Evolutionary conservation across 1,140 invertebrate genomes (phyloP), one percentile per base, ranked within the genome.

Genomic region (Idris sp.): DNA sequence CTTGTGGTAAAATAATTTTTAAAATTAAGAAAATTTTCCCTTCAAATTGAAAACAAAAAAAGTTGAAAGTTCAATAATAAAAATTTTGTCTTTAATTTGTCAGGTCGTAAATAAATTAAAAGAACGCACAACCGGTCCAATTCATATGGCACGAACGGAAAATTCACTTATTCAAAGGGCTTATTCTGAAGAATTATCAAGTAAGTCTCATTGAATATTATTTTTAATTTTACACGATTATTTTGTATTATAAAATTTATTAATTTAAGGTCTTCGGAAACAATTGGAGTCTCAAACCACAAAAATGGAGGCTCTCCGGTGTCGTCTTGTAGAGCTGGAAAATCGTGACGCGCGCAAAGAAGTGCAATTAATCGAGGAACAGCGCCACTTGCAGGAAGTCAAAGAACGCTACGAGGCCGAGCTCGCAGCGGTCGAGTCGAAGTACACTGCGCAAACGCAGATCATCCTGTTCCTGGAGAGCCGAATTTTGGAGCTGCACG

Each of bases 381-480:
- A 88, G 77, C 85, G 88, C 8, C 79, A 86, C n/a, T 64, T 89
- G 15, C 84, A 87, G 33, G 83, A 86, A 43, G 86, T 87, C 7
- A 88, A 88, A 25, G 89, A 89, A 53, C 86, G 88, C 61, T 85
- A 89, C 72, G 88, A 88, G 48, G 84, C 86, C 4, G 87, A 89
- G 48, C 77, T 89, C 25, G 82, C 90, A 81, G 90, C 92, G 2
- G 87, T 93, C 1, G 92, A 92, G 76, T 92, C 91, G 33, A 94
- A 94, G 80, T 94, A 94, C 79, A 88, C 89, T 43, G 89, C 90
- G 4, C 90, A 93, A 72, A 89, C 91, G 74, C 87, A 90, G 16
- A 91, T 93, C 18, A 92, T 92, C 81, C 86, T 92, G 54, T 87
- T 90, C 26, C 84, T 92, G 49, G 93, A 94, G 76, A 89, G 90